Evolutionary conservation across 2,888 invertebrate genomes (phyloP), one percentile per base, ranked within the genome.

Genomic region (Nephrocerus scutellatus): DNA sequence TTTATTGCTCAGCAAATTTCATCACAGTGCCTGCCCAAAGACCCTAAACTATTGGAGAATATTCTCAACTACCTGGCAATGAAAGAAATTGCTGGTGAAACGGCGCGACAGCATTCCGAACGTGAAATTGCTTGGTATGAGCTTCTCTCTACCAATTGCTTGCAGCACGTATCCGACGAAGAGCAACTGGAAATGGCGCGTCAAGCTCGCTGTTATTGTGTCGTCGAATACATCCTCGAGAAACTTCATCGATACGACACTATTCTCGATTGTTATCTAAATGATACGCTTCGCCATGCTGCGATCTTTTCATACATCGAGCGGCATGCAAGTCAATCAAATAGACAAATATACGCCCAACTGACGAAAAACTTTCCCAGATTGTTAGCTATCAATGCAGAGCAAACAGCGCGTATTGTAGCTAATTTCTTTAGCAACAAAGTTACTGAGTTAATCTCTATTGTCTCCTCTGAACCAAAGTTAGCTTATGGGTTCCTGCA

Each of bases 41-140:
- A 68, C 30, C 63, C 70, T 16, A 65, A 70, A 30, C 67, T 81
- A 21, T 70, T 84, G 56, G 75, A 79, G 47, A 69, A 66, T 21
- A 71, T 76, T 1, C 74, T 83, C 48, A 76, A 77, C 49, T 75
- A 79, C 66, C 71, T 80, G 40, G 57, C 60, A 5, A 74, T 74
- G 57, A 63, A 66, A 39, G 38, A 57, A 56, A 60, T 68, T 14
- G 55, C 59, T 18, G 60, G 64, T 25, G 69, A 68, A 50, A 62
- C 57, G 21, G 40, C 54, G 2, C 64, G 75, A 2, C 73, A 75
- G 52, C 75, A 74, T 47, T 76, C 77, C 42, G 84, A 85, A 60
- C 69, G 83, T 23, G 83, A 87, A 58, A 81, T 82, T 55, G 80
- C 83, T 3, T 72, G 84, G 66, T 66, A 84, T 32, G 83, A 84